phyloP scores from a whole-genome alignment of 2,113 vertebrate genomes.

The Perccottus glenii region DNA sequence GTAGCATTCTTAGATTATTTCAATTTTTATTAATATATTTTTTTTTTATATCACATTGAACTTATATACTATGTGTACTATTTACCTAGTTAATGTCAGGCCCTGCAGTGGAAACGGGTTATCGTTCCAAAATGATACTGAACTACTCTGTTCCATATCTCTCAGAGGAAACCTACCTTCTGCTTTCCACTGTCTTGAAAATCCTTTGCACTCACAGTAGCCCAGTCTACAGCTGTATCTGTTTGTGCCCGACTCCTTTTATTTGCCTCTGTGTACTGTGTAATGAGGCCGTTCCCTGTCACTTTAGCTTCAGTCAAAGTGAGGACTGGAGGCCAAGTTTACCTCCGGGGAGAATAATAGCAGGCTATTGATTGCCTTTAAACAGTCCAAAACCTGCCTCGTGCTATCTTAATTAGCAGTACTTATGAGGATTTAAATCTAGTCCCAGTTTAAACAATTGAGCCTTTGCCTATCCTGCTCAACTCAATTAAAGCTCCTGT shows the following conservation, averaged over 20 bases:
- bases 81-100: no score
- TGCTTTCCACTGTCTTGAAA: background rate
- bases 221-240: slow-evolving; percentile 28
- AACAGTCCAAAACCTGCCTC: slow-evolving; percentile 73
- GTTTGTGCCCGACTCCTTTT: slow-evolving; percentile 49
- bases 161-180: background rate
- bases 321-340: slow-evolving; percentile 66
- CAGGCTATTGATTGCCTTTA: slow-evolving; percentile 73
- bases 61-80: no score
- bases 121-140: no score
- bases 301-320: slow-evolving; percentile 65
- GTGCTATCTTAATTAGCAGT: slow-evolving; percentile 77
- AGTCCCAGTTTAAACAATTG: slow-evolving; percentile 69
- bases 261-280: slow-evolving; percentile 55
- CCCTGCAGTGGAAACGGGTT: no score
- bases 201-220: background rate
- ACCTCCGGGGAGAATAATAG: slow-evolving; percentile 69
- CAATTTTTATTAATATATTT: no score
- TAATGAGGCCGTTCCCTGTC: slow-evolving; percentile 70
- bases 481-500: slow-evolving; percentile 68
- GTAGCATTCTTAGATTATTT: no score
- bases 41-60: no score
- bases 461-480: slow-evolving; percentile 62
- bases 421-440: slow-evolving; percentile 77
- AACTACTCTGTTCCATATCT: no score